Conservation (phyloP, 2,113 vertebrate genomes). For the Piprites chloris region DNA sequence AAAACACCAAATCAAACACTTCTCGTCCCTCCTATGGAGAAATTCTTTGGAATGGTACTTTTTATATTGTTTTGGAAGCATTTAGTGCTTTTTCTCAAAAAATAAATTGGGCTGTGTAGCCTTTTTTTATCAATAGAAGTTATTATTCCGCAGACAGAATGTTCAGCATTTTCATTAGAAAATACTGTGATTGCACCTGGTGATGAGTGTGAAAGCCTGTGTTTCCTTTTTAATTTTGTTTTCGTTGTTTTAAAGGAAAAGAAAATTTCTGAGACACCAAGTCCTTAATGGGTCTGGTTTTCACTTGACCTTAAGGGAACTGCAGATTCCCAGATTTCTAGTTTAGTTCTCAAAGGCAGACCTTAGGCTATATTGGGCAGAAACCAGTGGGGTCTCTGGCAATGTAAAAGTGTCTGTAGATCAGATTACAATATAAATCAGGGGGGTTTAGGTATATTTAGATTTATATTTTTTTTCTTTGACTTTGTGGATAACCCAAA, state of each 20-base stretch:
- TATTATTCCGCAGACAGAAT: not conserved
- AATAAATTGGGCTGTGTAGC: not conserved
- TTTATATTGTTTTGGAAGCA: not conserved
- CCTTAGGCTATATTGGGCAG: not conserved
- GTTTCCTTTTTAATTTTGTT: constrained; percentile 1
- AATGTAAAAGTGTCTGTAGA: not conserved
- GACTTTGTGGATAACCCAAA: not conserved
- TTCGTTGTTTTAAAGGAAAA: not conserved
- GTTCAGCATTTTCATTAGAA: not conserved
- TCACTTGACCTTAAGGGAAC: not conserved
- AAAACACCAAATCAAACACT: not conserved
- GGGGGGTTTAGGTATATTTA: not conserved
- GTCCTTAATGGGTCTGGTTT: not conserved
- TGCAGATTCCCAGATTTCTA: not conserved
- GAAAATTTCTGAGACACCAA: not conserved
- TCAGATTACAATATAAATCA: not conserved
- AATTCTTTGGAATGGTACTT: not conserved
- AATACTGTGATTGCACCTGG: not conserved
- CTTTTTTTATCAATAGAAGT: not conserved
- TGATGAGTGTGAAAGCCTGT: not conserved
- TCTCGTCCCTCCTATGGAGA: not conserved
- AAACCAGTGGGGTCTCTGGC: not conserved
- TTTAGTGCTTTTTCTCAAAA: not conserved
- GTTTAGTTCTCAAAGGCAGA: not conserved
- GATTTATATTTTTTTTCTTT: not conserved